phyloP scores from a whole-genome alignment of 1,140 invertebrate genomes.

The Chlorops oryzae region DNA sequence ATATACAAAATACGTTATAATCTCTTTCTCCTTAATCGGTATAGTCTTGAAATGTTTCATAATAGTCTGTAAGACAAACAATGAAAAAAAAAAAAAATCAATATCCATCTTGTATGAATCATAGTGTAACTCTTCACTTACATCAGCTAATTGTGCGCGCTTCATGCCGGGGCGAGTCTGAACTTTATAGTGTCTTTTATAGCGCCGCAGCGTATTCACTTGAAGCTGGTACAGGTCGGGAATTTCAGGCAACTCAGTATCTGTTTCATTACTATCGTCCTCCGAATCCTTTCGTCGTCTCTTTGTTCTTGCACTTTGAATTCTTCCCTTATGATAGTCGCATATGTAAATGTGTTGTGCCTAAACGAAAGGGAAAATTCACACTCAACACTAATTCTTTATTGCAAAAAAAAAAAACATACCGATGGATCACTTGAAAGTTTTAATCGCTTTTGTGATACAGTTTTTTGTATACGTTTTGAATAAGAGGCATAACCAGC shows the following conservation, averaged over 20 bases:
- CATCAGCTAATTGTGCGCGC: constrained; percentile 91
- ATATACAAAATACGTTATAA: constrained; percentile 92
- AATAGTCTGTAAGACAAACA: constrained; percentile 59
- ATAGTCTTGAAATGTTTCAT: constrained; percentile 93
- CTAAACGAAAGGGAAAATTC: constrained; percentile 48
- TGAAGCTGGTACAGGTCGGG: constrained; percentile 90
- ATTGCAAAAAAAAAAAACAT: constrained; percentile 32
- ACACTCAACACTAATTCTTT: background rate
- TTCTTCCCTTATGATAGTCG: constrained; percentile 91
- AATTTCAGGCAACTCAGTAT: constrained; percentile 76
- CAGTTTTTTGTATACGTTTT: constrained; percentile 93
- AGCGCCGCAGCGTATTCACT: constrained; percentile 85
- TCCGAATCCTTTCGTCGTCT: constrained; percentile 85
- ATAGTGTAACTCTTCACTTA: constrained; percentile 53
- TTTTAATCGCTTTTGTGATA: constrained; percentile 85
- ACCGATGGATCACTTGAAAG: constrained; percentile 80
- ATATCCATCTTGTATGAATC: background rate
- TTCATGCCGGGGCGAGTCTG: constrained; percentile 83
- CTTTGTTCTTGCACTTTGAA: constrained; percentile 84
- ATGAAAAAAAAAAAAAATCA: background rate
- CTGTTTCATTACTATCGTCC: constrained; percentile 82
- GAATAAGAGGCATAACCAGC: constrained; percentile 96
- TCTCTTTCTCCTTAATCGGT: constrained; percentile 89
- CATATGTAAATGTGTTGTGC: constrained; percentile 94
- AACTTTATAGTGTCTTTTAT: constrained; percentile 91